Evolutionary conservation across 2,888 invertebrate species (phyloP), one percentile per base, ranked within the genome.

Genomic region (Hypomecis punctinalis): DNA sequence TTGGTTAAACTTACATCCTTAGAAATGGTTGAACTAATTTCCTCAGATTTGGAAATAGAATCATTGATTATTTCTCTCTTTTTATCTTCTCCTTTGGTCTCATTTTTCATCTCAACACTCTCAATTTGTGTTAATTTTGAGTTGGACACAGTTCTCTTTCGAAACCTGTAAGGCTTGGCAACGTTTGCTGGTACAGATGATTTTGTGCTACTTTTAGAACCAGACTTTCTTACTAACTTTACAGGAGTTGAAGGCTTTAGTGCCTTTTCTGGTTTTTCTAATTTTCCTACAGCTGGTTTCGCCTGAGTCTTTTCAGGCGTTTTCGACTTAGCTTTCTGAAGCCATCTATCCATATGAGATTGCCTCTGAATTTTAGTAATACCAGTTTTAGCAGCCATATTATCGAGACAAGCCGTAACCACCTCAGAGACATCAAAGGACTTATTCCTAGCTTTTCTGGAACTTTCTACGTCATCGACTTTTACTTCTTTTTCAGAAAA

Each of bases 311-410:
- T 93, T 64, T 93, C 93, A 55, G 93, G 93, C 0, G 93, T 92
- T 76, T 92, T 93, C 0, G 93, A 91, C 67, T 93, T 93, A 0
- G 93, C 93, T 79, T 93, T 93, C 55, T 91, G 90, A 6, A 93
- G 76, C 93, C 93, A 93, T 47, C 89, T 82, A 63, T 93, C 93
- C 93, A 93, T 93, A 63, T 93, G 93, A 0, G 93, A 91, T 71
- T 93, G 93, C 63, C 79, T 88, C 75, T 92, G 90, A 7, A 93
- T 91, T 73, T 88, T 91, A 0, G 88, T 88, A n/a, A 90, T 90
- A 36, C 93, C 93, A 37, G 91, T 88, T 79, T 92, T 93, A 3
- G 92, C 91, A 0, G 91, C 93, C 88, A 93, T 93, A 68, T 91
- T 90, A 65, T 93, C 93, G 0, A 93, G 79, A 62, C 93, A 93